These are phyloP conservation scores for Cossypha caffra DNA, from an alignment of 2,797 vertebrate species.

Conservation along the genomic window DNA sequence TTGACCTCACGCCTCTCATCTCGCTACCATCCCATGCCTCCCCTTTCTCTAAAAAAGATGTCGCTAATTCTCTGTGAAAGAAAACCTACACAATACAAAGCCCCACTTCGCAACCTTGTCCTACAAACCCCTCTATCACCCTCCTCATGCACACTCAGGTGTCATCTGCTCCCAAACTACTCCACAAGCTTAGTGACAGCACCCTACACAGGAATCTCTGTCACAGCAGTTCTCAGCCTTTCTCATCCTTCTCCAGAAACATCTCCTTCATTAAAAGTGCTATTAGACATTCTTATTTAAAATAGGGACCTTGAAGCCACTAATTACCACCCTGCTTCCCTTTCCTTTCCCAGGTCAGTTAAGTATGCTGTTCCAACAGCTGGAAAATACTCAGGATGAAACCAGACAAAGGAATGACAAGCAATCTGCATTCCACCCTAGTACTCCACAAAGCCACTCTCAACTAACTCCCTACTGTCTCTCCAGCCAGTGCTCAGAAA, in stretches of 20 bases:
- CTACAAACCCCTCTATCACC: not conserved
- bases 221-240: not conserved
- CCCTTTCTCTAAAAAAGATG: not conserved
- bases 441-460: not conserved
- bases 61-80: not conserved
- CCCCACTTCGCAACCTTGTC: not conserved
- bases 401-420: not conserved
- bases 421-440: not conserved
- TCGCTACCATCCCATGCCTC: not conserved
- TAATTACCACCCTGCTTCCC: not conserved
- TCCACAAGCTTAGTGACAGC: not conserved
- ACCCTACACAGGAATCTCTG: not conserved
- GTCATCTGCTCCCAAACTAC: not conserved
- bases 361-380: not conserved
- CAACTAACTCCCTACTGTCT: not conserved
- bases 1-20: not conserved
- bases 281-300: not conserved
- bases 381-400: not conserved
- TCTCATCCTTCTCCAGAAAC: not conserved
- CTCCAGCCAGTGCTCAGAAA: not conserved
- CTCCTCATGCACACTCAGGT: not conserved
- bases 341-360: not conserved
- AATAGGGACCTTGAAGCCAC: not conserved
- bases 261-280: not conserved
- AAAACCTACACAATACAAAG: not conserved